Conservation (phyloP, 2,113 vertebrate genomes). For the Myotis davidii region DNA sequence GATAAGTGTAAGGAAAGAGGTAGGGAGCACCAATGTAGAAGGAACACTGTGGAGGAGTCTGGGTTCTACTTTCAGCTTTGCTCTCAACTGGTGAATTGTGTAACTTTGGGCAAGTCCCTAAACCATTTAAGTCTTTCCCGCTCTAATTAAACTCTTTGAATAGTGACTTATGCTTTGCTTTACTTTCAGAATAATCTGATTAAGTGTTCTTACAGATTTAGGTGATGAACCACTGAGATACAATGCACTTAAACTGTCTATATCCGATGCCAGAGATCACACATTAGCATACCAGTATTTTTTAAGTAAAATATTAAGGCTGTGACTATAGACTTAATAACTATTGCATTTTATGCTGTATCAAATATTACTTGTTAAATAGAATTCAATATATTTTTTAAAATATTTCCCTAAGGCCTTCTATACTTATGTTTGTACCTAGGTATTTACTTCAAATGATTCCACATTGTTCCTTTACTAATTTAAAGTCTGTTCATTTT, state of each 20-base stretch:
- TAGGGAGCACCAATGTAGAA: not conserved
- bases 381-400: not conserved
- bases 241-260: not conserved
- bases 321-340: not conserved
- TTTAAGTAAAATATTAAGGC: not conserved
- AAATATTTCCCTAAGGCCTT: not conserved
- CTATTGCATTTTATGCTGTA: not conserved
- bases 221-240: not conserved
- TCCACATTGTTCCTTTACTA: not conserved
- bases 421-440: not conserved
- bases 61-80: not conserved
- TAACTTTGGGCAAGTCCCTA: not conserved
- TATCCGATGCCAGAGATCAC: not conserved
- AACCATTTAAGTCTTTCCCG: not conserved
- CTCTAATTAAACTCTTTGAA: not conserved
- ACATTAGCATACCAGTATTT: not conserved
- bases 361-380: not conserved
- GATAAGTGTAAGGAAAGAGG: not conserved
- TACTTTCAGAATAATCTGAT: not conserved
- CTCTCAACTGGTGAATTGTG: not conserved
- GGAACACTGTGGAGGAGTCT: not conserved
- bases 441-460: not conserved
- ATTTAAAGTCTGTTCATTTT: not conserved
- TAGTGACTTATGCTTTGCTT: not conserved
- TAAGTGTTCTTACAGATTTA: constrained; percentile 9